A percentile compares a stretch with the other conserved stretches of the same genome.
These are phyloP conservation scores for Hypotaenidia okinawae DNA, from an alignment of 2,797 vertebrate genomes.

Conservation along the genomic window DNA sequence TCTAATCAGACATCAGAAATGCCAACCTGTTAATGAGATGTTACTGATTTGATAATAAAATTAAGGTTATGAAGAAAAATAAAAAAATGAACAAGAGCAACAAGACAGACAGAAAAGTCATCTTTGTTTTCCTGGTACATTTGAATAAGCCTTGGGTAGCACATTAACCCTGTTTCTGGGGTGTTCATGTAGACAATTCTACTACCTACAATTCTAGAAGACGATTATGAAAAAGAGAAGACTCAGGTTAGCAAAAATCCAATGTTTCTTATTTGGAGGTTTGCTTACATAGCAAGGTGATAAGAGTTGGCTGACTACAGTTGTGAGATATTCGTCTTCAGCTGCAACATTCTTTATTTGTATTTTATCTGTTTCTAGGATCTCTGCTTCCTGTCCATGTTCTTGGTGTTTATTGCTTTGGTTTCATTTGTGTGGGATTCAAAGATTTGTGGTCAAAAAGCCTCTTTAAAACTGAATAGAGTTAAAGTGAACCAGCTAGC, in stretches of 20 bases:
- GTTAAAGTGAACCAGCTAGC: not conserved
- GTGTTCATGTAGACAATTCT: not conserved
- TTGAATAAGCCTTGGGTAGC: not conserved
- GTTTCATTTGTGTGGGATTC: not conserved
- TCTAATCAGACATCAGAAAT: not conserved
- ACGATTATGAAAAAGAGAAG: not conserved
- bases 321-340: not conserved
- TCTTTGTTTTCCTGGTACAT: not conserved
- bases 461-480: not conserved
- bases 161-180: not conserved
- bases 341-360: not conserved
- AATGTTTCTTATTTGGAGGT: not conserved
- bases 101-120: rapidly evolving
- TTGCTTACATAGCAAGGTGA: not conserved
- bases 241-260: not conserved
- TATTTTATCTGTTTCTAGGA: not conserved
- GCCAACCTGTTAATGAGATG: not conserved
- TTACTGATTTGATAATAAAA: not conserved
- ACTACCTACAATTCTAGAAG: not conserved
- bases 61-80: not conserved
- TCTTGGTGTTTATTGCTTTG: not conserved
- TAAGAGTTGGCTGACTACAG: not conserved
- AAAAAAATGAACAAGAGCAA: not conserved
- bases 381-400: not conserved
- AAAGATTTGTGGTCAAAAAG: not conserved